phyloP scores from a whole-genome alignment of 2,888 invertebrate genomes.

The Ceriagrion tenellum region DNA sequence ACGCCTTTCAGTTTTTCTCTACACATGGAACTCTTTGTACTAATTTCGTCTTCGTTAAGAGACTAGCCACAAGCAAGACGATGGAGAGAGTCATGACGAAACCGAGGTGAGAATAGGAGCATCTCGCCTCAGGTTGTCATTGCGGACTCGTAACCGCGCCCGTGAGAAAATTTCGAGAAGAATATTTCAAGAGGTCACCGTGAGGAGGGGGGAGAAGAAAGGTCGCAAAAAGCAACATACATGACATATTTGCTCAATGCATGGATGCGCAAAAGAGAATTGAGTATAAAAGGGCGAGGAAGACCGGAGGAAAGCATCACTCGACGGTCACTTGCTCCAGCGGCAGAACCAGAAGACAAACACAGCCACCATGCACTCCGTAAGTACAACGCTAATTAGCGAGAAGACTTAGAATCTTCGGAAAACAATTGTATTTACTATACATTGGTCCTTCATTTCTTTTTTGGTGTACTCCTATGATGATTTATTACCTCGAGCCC shows the following conservation, averaged over 20 bases:
- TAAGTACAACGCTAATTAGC: not conserved
- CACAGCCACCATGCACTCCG: conserved; percentile 38
- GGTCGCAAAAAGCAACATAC: not conserved
- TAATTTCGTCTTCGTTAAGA: not conserved
- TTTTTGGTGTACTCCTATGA: too few relatives aligned
- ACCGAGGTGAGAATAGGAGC: not conserved
- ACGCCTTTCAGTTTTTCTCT: not conserved
- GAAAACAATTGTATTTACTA: too few relatives aligned
- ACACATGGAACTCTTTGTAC: not conserved
- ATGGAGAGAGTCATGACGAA: not conserved
- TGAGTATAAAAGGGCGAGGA: not conserved
- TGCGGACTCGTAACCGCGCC: not conserved
- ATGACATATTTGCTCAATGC: not conserved
- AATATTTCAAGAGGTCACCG: not conserved
- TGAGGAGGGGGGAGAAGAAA: not conserved
- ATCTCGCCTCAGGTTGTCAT: not conserved
- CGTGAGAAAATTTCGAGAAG: not conserved
- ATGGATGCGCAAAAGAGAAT: not conserved
- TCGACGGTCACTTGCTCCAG: not conserved
- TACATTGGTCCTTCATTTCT: too few relatives aligned
- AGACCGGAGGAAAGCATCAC: not conserved
- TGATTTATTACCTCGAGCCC: too few relatives aligned
- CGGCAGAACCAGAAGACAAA: not conserved
- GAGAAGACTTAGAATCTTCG: too few relatives aligned
- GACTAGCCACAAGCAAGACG: not conserved